Percentiles rank a stretch among this genome's conserved stretches.
Conservation (phyloP, 37 sponge, comb jelly and placozoan genomes). For the Spongia lamella region DNA sequence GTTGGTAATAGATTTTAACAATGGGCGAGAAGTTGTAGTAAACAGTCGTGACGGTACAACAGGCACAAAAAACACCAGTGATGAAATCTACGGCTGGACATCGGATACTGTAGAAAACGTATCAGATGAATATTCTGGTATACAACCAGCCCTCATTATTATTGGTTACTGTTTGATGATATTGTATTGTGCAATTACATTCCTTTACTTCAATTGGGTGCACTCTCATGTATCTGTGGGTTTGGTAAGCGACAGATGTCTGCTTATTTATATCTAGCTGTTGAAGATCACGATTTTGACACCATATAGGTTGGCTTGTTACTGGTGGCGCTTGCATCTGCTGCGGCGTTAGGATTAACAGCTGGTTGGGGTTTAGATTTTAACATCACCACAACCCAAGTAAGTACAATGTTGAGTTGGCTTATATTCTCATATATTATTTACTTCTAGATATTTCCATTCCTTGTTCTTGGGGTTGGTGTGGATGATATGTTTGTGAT, state of each 20-base stretch:
- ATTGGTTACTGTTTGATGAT: conserved; percentile 24
- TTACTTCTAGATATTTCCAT: conserved; percentile 27
- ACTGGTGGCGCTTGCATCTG: too few species aligned
- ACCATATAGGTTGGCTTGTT: too few species aligned
- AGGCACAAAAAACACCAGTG: not conserved
- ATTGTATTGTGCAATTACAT: conserved; percentile 22
- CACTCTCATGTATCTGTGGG: conserved; percentile 15
- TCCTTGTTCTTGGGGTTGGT: conserved; percentile 45
- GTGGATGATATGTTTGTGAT: conserved; percentile 60
- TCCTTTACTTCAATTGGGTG: conserved; percentile 12
- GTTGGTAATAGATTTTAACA: not conserved
- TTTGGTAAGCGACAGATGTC: conserved; percentile 16
- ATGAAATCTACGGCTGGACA: conserved; percentile 21
- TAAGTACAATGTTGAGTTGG: too few species aligned
- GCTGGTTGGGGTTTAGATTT: too few species aligned
- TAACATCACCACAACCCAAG: too few species aligned
- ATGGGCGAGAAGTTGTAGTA: too few species aligned
- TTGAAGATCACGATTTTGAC: too few species aligned
- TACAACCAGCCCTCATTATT: not conserved
- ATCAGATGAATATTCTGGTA: conserved; percentile 11
- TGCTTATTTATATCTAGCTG: too few species aligned
- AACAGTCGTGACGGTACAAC: too few species aligned
- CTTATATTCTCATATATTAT: not conserved
- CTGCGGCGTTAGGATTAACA: too few species aligned
- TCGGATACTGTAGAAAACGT: conserved; percentile 11